Evolutionary conservation across 2,888 invertebrate genomes (phyloP), one percentile per base, ranked within the genome.

Genomic region (Rhogogaster chlorosoma): DNA sequence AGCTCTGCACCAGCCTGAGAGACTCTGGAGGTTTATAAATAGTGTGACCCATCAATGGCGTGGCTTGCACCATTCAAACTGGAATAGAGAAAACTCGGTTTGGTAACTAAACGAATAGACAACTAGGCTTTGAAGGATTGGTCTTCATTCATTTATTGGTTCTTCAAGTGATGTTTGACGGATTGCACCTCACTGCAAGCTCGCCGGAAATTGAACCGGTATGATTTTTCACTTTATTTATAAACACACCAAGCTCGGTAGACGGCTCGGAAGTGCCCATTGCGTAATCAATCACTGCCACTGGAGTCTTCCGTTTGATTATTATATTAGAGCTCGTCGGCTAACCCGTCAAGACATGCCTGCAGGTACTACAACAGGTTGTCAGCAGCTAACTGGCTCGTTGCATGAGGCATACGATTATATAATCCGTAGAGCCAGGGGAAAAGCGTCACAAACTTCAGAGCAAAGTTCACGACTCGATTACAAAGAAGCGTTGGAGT

Each of bases 21-120:
- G 86, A 86, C 87, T 86, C 86, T 84, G 85, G 53, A 77, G 86
- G 85, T 89, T 89, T 91, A 90, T 91, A 91, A 91, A 91, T 91
- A 90, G 88, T 86, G 86, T 87, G 88, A 88, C 86, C 89, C 88
- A 90, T 90, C 91, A 90, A 91, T 91, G 90, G 89, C 88, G 87
- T 87, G 87, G 86, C 88, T 86, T 86, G 87, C 85, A 86, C 88
- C 90, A 90, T 91, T 91, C 90, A 90, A 86, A 87, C 57, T 82
- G 77, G 61, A 77, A 22, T 80, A 75, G 78, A 29, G 78, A 75
- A 77, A 70, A 67, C 36, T 80, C 70, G 70, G 77, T 38, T 78
- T 61, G 80, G 61, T 38, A 29, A 29, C 77, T 53, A 32, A 77
- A 49, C 32, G 18, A n/a, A 53, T 53, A 29, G 77, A 18, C 9